Base-by-base conservation (phyloP, 2,113 vertebrate genomes). In the Jaculus jaculus region DNA sequence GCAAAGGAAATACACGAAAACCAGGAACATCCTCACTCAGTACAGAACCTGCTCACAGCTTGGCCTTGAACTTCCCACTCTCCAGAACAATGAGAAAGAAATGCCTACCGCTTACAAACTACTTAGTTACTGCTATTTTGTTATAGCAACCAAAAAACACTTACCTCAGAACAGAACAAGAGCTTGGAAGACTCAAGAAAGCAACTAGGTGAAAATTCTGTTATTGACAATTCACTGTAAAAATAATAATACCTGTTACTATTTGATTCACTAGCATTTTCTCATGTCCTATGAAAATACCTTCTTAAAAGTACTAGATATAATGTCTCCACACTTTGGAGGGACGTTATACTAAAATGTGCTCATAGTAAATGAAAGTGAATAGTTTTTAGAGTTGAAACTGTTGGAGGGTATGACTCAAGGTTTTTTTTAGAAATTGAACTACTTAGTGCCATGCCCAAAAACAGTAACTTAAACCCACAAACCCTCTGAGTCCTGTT, bases 121-220 rank as follows among this genome's bases (percentile, higher is more conserved):
- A 47, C 30, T 9, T 5, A 9, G 42, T 1, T 6, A 65, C 26
- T 37, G 54, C 7, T 60, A 6, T 5, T 21, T 37, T 58, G 0
- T 24, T 58, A 61, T 5, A 79, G 66, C 30, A 37, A 24, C 18
- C 68, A 8, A 30, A 87, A 69, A 2, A n/a, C 10, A 51, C 32
- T 75, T 24, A n/a, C 6, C 51, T 16, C 47, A 9, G 3, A 24
- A 1, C 2, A 69, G 32, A 65, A 87, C 54, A 89, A 90, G 91
- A 34, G 63, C 34, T 91, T 72, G 80, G 39, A 93, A 85, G 78
- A 79, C 18, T 58, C 39, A 90, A 72, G 30, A 87, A 89, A 69
- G 58, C 86, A 93, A 93, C 90, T 32, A 84, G 82, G 71, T 63
- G 26, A 92, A 94, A 95, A 80, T 82, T 66, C 88, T 63, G 34